phyloP scores from a whole-genome alignment of 2,888 invertebrate species.

The Pharmacophagus antenor region DNA sequence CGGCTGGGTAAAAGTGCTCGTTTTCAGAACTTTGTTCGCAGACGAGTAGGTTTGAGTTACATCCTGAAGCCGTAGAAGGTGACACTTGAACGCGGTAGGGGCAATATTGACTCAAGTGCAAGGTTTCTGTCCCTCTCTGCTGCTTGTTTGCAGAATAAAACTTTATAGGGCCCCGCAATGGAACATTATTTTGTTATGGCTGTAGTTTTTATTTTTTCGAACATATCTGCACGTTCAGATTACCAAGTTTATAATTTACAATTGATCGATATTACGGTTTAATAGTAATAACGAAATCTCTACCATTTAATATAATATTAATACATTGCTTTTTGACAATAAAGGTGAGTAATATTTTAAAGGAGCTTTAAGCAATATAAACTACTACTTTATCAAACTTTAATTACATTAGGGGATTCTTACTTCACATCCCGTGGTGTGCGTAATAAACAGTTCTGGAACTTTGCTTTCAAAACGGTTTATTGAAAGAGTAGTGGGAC shows the following conservation, averaged over 20 bases:
- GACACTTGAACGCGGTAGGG: conserved; percentile 47
- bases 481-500: conserved; percentile 5
- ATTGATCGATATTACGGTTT: too few relatives aligned
- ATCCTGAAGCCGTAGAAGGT: conserved; percentile 60
- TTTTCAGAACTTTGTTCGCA: conserved; percentile 33
- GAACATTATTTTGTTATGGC: too few relatives aligned
- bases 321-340: too few relatives aligned
- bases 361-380: too few relatives aligned
- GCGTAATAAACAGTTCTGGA: not conserved
- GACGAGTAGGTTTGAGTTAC: conserved; percentile 50
- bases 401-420: not conserved
- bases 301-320: too few relatives aligned
- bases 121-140: conserved; percentile 47
- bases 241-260: too few relatives aligned
- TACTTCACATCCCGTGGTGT: not conserved
- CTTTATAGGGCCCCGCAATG: conserved; percentile 26
- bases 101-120: conserved; percentile 71
- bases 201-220: too few relatives aligned
- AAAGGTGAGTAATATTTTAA: too few relatives aligned
- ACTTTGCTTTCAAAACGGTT: conserved; percentile 14
- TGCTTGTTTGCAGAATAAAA: conserved; percentile 34
- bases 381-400: too few relatives aligned
- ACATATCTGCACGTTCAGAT: too few relatives aligned
- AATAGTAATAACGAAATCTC: too few relatives aligned
- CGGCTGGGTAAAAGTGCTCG: conserved; percentile 27